phyloP scores from a whole-genome alignment of 2,797 vertebrate species.

The Cynodonichthys magdalenae region DNA sequence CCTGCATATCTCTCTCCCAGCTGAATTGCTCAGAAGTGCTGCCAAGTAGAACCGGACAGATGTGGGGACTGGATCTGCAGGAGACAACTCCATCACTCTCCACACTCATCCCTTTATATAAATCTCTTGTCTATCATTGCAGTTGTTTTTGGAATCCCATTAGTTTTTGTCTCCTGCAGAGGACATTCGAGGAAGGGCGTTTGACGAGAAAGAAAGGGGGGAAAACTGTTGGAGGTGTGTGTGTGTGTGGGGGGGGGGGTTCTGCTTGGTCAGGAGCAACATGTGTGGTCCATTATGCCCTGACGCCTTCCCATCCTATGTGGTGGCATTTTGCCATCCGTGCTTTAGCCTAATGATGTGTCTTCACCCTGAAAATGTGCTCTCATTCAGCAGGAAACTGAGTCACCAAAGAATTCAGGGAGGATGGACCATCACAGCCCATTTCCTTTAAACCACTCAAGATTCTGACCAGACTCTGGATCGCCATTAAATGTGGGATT shows the following conservation, averaged over 20 bases:
- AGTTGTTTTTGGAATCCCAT: conserved; percentile 65
- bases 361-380: conserved; percentile 26
- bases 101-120: conserved; percentile 62
- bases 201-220: conserved; percentile 29
- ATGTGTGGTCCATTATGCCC: conserved; percentile 64
- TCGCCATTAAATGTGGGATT: conserved; percentile 37
- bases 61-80: conserved; percentile 71
- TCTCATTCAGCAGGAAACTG: conserved; percentile 32
- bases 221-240: background rate
- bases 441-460: conserved; percentile 36
- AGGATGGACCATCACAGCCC: conserved; percentile 35
- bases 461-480: conserved; percentile 15
- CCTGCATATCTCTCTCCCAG: conserved; percentile 73
- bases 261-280: conserved; percentile 46
- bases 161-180: conserved; percentile 61
- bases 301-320: conserved; percentile 29
- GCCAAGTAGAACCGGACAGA: conserved; percentile 77
- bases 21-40: conserved; percentile 73
- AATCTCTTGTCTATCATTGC: conserved; percentile 73
- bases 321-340: conserved; percentile 28
- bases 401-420: conserved; percentile 47
- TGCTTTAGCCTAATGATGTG: conserved; percentile 54
- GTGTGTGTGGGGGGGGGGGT: too few relatives aligned
- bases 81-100: conserved; percentile 77
- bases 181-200: conserved; percentile 56